Evolutionary conservation across 2,888 invertebrate species (phyloP), one percentile per base, ranked within the genome.

Genomic region (Lampropteryx suffumata): DNA sequence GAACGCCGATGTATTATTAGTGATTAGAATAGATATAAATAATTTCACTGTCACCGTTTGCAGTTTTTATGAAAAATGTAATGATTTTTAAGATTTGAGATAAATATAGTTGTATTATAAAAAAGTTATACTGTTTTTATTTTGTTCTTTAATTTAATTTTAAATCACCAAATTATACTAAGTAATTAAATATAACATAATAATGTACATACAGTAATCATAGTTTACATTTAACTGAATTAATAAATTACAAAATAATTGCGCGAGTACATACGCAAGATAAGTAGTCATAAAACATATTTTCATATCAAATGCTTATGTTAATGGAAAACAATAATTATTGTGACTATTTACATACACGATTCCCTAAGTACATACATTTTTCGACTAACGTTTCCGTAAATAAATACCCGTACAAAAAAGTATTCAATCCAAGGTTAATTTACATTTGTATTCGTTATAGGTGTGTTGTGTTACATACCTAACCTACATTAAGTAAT

Each of bases 51-150:
- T 35, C 29, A 41, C 46, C 28, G 39, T 48, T 48, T 41, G 35
- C 40, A 27, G 33, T 52, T 42, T 32, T 32, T 33, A 55, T 40
- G 43, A 24, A 43, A 34, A 39, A 17, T 48, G 34, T 53, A 40
- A 54, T 55, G 39, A 47, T 45, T 47, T 47, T 37, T 56, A 56
- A 46, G 34, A 52, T 52, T 60, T 54, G 41, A 54, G 54, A 50
- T 43, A 17, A 45, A 52, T 52, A 57, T 49, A 55, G 14, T 41
- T 54, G 12, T 54, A 50, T 59, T 57, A 50, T 56, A 52, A 37
- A 35, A 42, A 50, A 33, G 11, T 34, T 27, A 12, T 39, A n/a
- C 9, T 8, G 37, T 40, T 50, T 44, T 37, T 24, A n/a, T 36
- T 41, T 37, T 6, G n/a, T n/a, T n/a, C 11, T 33, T 12, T 4